Conservation (phyloP, 2,113 vertebrate species). For the Eulacestoma nigropectus region DNA sequence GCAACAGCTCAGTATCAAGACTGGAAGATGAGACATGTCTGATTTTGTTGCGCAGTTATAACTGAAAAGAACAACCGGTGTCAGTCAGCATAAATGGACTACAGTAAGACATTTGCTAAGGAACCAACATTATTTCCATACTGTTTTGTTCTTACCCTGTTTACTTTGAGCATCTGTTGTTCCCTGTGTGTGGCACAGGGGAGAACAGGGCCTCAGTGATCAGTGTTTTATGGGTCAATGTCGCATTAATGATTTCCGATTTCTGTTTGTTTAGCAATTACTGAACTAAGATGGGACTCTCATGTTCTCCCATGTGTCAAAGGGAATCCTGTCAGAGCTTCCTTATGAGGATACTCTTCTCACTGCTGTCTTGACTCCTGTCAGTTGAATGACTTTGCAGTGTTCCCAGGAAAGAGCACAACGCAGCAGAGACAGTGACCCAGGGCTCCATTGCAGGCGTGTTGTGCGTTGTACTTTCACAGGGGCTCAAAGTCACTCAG, state of each 20-base stretch:
- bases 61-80: background rate
- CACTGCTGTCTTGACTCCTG: conserved; percentile 52
- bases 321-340: conserved; percentile 43
- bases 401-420: background rate
- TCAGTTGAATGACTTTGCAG: background rate
- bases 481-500: background rate
- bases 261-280: conserved; percentile 62
- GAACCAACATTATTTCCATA: background rate
- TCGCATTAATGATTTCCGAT: conserved; percentile 45
- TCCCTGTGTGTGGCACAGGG: conserved; percentile 17
- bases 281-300: conserved; percentile 30
- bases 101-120: conserved; percentile 34
- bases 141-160: background rate
- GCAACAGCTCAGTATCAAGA: conserved; percentile 19
- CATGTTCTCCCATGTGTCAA: conserved; percentile 34
- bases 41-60: conserved; percentile 20
- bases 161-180: background rate
- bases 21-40: conserved; percentile 26
- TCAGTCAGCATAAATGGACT: conserved; percentile 23
- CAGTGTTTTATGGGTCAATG: conserved; percentile 23
- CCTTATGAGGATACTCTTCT: conserved; percentile 27
- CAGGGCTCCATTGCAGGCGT: background rate
- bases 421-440: rapidly evolving
- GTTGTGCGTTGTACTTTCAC: background rate
- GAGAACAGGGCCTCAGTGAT: background rate